phyloP scores from a whole-genome alignment of 2,797 vertebrate species.

The Vireo griseus region DNA sequence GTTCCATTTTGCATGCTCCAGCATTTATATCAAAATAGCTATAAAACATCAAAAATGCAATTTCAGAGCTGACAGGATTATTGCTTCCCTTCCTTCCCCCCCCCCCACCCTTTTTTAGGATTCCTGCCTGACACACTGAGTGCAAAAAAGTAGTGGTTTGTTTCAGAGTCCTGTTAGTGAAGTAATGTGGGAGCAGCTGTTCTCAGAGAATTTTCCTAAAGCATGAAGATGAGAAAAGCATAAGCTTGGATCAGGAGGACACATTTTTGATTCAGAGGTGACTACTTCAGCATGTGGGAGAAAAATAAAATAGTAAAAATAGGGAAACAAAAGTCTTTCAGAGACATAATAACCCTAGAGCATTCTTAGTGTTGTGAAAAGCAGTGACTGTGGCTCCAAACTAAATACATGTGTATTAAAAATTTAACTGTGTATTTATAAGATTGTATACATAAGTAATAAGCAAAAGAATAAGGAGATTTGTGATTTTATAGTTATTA shows the following conservation, averaged over 20 bases:
- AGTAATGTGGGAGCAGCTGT: neutral
- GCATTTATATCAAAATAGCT: neutral
- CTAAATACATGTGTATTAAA: neutral
- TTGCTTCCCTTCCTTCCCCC: fast-evolving
- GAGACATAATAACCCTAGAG: neutral
- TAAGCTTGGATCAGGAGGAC: neutral
- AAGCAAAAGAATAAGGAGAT: neutral
- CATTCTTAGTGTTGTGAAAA: neutral
- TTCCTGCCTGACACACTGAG: neutral
- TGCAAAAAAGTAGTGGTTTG: neutral
- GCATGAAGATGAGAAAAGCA: neutral
- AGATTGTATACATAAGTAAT: neutral
- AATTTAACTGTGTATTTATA: neutral
- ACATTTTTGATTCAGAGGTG: neutral
- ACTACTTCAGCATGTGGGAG: neutral
- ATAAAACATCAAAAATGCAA: neutral
- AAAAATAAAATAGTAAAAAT: neutral
- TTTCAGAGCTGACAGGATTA: neutral
- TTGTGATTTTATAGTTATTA: neutral
- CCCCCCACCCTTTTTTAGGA: neutral
- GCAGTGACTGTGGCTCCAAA: neutral
- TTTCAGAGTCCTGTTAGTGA: neutral
- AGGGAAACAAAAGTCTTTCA: neutral
- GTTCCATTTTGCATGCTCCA: neutral
- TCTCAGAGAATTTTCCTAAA: neutral